Evolutionary conservation across 2,888 invertebrate genomes (phyloP).

Genomic region (Cheilosia vernalis): DNA sequence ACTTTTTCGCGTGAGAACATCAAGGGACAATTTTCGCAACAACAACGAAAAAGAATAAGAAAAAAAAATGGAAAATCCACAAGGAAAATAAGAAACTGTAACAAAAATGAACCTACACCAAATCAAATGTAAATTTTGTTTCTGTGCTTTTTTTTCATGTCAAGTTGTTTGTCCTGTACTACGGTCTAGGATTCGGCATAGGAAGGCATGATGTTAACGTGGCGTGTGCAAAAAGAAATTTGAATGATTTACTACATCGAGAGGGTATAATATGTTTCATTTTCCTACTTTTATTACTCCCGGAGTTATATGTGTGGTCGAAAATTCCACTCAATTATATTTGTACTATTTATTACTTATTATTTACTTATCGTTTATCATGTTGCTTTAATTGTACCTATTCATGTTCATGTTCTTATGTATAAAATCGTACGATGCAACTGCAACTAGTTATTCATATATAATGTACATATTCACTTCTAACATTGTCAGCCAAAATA

Average conservation of each 20-base stretch:
- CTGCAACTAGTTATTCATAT: no score
- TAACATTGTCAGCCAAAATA: no score
- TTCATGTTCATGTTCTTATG: no score
- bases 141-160: conserved; percentile 51
- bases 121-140: conserved; percentile 43
- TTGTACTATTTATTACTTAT: no score
- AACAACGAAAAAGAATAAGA: conserved; percentile 14
- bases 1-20: conserved; percentile 73
- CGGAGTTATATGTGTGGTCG: no score
- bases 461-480: no score
- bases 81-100: conserved; percentile 27
- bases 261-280: conserved; percentile 39
- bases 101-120: conserved; percentile 47
- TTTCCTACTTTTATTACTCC: conserved; percentile 33
- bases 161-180: conserved; percentile 31
- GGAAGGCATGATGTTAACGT: background rate
- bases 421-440: no score
- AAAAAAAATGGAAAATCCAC: conserved; percentile 1
- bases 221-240: background rate
- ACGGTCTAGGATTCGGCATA: background rate
- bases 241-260: conserved; percentile 45
- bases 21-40: conserved; percentile 59
- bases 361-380: no score
- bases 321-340: no score
- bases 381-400: no score